These are phyloP conservation scores for Oreochromis tanganicae DNA, from an alignment of 2,113 vertebrate genomes.

Conservation along the genomic window DNA sequence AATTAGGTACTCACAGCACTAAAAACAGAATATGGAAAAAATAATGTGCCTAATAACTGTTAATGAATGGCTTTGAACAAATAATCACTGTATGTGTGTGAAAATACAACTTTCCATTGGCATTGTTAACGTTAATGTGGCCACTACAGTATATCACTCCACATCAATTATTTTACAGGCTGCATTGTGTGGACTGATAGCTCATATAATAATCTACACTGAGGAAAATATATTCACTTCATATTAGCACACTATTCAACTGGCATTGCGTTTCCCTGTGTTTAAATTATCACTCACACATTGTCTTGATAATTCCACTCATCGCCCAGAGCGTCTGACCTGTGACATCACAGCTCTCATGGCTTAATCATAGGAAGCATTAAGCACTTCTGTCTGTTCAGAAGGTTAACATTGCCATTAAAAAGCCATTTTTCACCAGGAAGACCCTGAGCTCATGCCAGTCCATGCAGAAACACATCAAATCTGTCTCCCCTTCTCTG, in stretches of 20 bases:
- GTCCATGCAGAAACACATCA: conserved; percentile 3
- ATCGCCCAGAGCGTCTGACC: conserved; percentile 36
- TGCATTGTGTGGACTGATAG: not conserved
- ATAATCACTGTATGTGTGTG: not conserved
- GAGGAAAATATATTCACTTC: not conserved
- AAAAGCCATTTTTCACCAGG: conserved; percentile 47
- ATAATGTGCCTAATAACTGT: not conserved
- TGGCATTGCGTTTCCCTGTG: not conserved
- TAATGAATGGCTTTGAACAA: not conserved
- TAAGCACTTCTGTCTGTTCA: conserved; percentile 45
- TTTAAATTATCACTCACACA: conserved; percentile 6
- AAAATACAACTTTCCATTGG: not conserved
- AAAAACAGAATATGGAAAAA: not conserved
- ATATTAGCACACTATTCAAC: not conserved
- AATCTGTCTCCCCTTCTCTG: conserved; percentile 11
- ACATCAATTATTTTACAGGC: not conserved
- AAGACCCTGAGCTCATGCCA: conserved; percentile 14
- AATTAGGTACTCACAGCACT: not conserved
- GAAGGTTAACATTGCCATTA: conserved; percentile 64
- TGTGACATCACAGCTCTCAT: conserved; percentile 19
- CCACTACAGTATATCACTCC: not conserved
- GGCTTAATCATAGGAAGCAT: conserved; percentile 47
- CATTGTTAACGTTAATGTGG: not conserved
- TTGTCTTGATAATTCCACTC: conserved; percentile 34
- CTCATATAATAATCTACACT: not conserved